These are phyloP conservation scores for Zaprionus vittiger DNA, from an alignment of 1,140 invertebrate genomes.

Conservation along the genomic window DNA sequence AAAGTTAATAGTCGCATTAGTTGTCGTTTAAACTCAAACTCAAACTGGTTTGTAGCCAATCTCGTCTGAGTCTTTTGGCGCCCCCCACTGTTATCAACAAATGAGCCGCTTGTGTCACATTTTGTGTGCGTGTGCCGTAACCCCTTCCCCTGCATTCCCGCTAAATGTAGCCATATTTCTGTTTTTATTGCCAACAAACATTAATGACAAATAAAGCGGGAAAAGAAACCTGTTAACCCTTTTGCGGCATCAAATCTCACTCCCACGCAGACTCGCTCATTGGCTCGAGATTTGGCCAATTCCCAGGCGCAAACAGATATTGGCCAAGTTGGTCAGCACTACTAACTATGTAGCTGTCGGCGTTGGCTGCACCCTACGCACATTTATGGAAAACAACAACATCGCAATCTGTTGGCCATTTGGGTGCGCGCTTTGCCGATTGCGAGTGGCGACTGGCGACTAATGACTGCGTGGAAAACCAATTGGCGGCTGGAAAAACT, in stretches of 20 bases:
- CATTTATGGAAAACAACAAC: constrained; percentile 41
- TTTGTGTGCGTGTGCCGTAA: constrained; percentile 60
- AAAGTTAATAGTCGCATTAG: constrained; percentile 15
- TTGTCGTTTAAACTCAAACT: constrained; percentile 19
- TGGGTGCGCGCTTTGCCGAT: background rate
- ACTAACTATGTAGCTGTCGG: background rate
- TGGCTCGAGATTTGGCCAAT: constrained; percentile 40
- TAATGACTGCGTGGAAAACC: constrained; percentile 33
- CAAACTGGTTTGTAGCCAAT: constrained; percentile 56
- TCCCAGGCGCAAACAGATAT: constrained; percentile 29
- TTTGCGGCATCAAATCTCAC: constrained; percentile 30
- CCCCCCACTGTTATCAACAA: constrained; percentile 74
- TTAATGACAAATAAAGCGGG: constrained; percentile 62
- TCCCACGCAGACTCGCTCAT: constrained; percentile 37
- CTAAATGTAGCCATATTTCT: constrained; percentile 46
- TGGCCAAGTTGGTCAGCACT: constrained; percentile 14
- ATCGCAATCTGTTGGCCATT: constrained; percentile 8
- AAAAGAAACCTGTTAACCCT: constrained; percentile 47
- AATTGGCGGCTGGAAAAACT: constrained; percentile 32
- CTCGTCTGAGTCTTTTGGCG: constrained; percentile 26
- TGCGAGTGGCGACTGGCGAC: constrained; percentile 13
- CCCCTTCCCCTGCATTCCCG: background rate
- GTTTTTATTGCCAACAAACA: constrained; percentile 59
- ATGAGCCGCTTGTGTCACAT: constrained; percentile 77
- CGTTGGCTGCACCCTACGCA: constrained; percentile 45